Evolutionary conservation across 2,797 vertebrate genomes (phyloP), one percentile per base, ranked within the genome.

Genomic region (Muscicapa striata): DNA sequence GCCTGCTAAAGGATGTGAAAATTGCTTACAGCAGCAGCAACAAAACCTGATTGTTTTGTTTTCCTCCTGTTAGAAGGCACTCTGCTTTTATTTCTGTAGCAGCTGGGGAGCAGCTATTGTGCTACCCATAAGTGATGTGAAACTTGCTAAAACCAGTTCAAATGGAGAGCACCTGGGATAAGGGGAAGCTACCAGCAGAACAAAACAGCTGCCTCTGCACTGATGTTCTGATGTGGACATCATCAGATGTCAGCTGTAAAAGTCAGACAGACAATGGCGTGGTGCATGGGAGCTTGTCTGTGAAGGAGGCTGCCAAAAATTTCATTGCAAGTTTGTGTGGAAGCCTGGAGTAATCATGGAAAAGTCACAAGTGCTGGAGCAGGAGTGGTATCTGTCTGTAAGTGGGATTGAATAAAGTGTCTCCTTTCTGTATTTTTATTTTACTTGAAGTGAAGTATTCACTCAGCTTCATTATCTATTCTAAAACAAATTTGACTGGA

Each of bases 101-200:
- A 64, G 54, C 79, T 68, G 82, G 51, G 41, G 64, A 83, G 46
- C 1, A n/a, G n/a, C 32, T 63, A 16, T 67, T 89, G 29, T 84
- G 67, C 74, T 90, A 58, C 51, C 22, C 43, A 70, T 70, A 63
- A 36, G 43, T 74, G 38, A 72, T 77, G 26, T 48, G 68, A 73
- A 87, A 77, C 69, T 93, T 95, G 87, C 72, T 54, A 67, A 76
- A 92, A 68, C 12, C 55, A 82, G 59, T 80, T 95, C 43, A 51
- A 17, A 55, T 83, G 68, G 49, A 6, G 4, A 78, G 64, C 36
- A 61, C 91, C n/a, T 87, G 26, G 6, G 32, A 55, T 54, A 79
- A 74, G 70, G 62, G 75, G 74, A 89, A 72, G 11, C 48, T 82
- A 57, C 40, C 81, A 36, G 4, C 45, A 70, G 59, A 77, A n/a